Evolutionary conservation across 2,888 invertebrate genomes (phyloP), one percentile per base, ranked within the genome.

Genomic region (Lydus trimaculatus): DNA sequence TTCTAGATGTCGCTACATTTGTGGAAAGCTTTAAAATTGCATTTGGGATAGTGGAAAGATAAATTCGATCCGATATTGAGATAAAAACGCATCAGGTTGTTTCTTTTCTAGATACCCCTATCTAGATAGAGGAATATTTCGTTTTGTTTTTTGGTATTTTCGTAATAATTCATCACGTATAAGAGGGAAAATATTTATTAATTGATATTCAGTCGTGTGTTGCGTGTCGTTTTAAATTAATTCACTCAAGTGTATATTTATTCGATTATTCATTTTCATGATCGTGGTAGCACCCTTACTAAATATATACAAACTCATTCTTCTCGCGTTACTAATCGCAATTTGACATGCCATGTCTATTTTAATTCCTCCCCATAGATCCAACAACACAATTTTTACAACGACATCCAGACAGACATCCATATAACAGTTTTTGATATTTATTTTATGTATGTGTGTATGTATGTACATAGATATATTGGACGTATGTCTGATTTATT

Each of bases 271-370:
- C 83, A 83, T 83, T 83, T 56, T 82, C 82, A 80, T 82, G 81
- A 80, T 81, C 78, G 75, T 76, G 59, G 59, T 65, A 63, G 72
- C 74, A 70, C 76, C 71, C 76, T 71, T 28, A 56, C 25, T 28
- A 56, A n/a, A 56, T 56, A 56, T 56, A 56, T 56, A 56, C 76
- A 76, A 73, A 78, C 75, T 79, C 76, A 80, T 81, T 81, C 81
- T 81, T 82, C 82, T 80, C 82, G 81, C 83, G 83, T 84, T 80
- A 81, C 84, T 83, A 84, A 84, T 84, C 83, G 84, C 82, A 76
- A 84, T 84, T 84, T 82, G 83, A 82, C 84, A 84, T 83, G 84
- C 83, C 80, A 83, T 78, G 81, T 82, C 81, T 81, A 81, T 78
- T 81, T 78, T 79, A 79, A 77, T 78, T 75, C 78, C 73, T 64